These are phyloP conservation scores for Fundulus diaphanus DNA, from an alignment of 2,797 vertebrate species.

Conservation along the genomic window DNA sequence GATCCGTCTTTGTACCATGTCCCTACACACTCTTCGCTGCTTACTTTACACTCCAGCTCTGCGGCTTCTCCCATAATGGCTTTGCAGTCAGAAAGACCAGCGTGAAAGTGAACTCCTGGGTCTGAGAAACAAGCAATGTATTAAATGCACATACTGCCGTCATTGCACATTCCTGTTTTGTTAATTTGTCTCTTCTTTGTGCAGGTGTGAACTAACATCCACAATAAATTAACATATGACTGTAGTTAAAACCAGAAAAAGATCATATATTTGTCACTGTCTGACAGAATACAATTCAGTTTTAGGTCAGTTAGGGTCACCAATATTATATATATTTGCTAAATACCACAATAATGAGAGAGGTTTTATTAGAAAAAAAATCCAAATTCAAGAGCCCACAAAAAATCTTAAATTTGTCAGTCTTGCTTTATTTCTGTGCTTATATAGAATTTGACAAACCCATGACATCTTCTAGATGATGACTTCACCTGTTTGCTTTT, in stretches of 20 bases:
- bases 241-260: not conserved
- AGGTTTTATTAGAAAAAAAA: no score
- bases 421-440: no score
- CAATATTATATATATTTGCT: no score
- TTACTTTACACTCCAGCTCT: conserved; percentile 86
- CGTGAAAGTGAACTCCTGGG: conserved; percentile 81
- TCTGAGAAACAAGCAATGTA: conserved; percentile 74
- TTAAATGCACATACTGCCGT: conserved; percentile 6
- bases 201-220: conserved; percentile 21
- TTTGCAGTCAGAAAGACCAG: conserved; percentile 83
- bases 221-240: conserved; percentile 8
- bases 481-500: not conserved
- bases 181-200: conserved; percentile 12
- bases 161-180: not conserved
- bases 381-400: not conserved
- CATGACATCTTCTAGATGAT: no score
- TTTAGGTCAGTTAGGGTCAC: not conserved
- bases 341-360: not conserved
- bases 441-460: not conserved
- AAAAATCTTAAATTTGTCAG: no score
- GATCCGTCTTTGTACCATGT: conserved; percentile 89
- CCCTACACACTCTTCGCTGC: conserved; percentile 81
- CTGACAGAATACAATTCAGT: not conserved
- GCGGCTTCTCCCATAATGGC: conserved; percentile 82
- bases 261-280: not conserved